phyloP scores from a whole-genome alignment of 1,140 invertebrate species.

The Venturia canescens region DNA sequence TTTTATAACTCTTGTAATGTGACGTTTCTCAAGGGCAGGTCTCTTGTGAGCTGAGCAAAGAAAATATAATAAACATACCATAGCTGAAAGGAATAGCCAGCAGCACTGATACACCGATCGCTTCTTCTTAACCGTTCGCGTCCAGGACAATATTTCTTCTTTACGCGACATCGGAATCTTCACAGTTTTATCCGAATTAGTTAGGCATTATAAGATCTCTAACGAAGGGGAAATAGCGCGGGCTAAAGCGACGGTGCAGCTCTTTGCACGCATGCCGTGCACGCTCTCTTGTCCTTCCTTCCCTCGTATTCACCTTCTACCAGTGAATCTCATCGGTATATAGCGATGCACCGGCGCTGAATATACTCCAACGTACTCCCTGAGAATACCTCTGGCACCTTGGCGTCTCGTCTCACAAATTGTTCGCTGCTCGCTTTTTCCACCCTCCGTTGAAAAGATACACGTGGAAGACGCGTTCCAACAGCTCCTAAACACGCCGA shows the following conservation, averaged over 20 bases:
- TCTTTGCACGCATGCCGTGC: constrained; percentile 52
- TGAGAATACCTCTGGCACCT: constrained; percentile 61
- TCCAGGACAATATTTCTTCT: constrained; percentile 58
- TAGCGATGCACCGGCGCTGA: constrained; percentile 9
- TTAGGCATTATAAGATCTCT: constrained; percentile 64
- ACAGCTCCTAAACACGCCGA: constrained; percentile 66
- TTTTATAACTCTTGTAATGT: constrained; percentile 7
- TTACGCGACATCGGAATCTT: constrained; percentile 71
- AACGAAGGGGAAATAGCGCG: constrained; percentile 64
- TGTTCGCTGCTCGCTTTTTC: constrained; percentile 63
- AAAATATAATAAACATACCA: constrained; percentile 12
- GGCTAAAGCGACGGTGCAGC: constrained; percentile 34
- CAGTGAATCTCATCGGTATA: constrained; percentile 53
- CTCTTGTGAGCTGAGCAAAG: not conserved
- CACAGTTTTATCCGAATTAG: constrained; percentile 69
- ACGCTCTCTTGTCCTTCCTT: not conserved
- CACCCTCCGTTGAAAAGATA: constrained; percentile 42
- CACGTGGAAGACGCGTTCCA: constrained; percentile 59
- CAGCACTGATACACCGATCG: not conserved
- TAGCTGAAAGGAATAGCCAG: not conserved
- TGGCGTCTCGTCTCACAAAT: constrained; percentile 64
- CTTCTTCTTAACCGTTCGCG: constrained; percentile 52
- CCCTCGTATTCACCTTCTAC: not conserved
- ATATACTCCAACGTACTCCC: constrained; percentile 42
- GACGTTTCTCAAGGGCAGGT: not conserved